A percentile compares a stretch with the other conserved stretches of the same genome.
Conservation (phyloP, 1,140 invertebrate species). For the Manduca sexta region DNA sequence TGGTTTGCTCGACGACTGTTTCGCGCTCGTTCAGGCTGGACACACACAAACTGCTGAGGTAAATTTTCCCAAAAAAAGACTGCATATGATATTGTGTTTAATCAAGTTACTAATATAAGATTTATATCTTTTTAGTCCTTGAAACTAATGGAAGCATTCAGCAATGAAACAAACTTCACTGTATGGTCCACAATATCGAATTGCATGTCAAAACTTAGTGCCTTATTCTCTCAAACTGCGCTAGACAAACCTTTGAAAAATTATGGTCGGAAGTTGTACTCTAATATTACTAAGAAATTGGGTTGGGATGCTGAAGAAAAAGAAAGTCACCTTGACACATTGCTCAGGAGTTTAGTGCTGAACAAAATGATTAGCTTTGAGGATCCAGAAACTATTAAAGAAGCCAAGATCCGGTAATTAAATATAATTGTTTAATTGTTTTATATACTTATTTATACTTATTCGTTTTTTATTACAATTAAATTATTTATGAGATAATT, state of each 20-base stretch:
- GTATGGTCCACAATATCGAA: slow-evolving; percentile 93
- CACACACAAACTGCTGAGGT: slow-evolving; percentile 86
- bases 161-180: slow-evolving; percentile 92
- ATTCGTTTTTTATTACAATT: too few species aligned
- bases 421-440: too few species aligned
- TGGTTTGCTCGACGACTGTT: slow-evolving; percentile 93
- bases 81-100: too few species aligned
- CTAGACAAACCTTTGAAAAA: slow-evolving; percentile 81
- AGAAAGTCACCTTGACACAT: slow-evolving; percentile 88
- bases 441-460: too few species aligned
- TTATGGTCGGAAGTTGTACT: slow-evolving; percentile 82
- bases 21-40: slow-evolving; percentile 93
- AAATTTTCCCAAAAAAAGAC: too few species aligned
- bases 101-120: too few species aligned
- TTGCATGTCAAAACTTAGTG: slow-evolving; percentile 82
- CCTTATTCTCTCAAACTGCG: slow-evolving; percentile 85
- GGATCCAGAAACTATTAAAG: slow-evolving; percentile 82
- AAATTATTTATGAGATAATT: neutral
- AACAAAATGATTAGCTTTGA: slow-evolving; percentile 86
- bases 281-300: slow-evolving; percentile 79
- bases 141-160: slow-evolving; percentile 83
- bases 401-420: slow-evolving; percentile 79
- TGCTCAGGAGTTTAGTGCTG: slow-evolving; percentile 89
- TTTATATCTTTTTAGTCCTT: slow-evolving; percentile 51
- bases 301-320: slow-evolving; percentile 85